These are phyloP conservation scores for Bradypodion ventrale DNA, from an alignment of 2,797 vertebrate species.

Conservation along the genomic window DNA sequence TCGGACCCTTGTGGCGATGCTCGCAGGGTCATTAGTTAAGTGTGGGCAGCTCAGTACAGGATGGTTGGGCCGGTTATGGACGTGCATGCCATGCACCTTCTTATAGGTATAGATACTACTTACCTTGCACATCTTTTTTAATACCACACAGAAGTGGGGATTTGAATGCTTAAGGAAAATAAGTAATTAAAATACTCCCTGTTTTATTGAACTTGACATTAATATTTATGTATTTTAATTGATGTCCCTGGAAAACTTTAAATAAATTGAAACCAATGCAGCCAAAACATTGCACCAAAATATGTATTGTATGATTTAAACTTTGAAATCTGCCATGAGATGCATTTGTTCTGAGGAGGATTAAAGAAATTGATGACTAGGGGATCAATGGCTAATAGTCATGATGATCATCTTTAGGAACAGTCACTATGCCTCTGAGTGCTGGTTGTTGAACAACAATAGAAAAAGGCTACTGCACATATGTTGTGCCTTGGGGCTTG, in stretches of 20 bases:
- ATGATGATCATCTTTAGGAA: not conserved
- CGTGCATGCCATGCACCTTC: too few species aligned
- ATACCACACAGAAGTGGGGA: not conserved
- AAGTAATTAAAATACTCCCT: not conserved
- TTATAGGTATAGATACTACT: too few species aligned
- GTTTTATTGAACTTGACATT: not conserved
- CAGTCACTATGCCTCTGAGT: not conserved
- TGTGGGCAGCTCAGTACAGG: too few species aligned
- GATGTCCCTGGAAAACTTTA: not conserved
- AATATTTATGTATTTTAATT: not conserved
- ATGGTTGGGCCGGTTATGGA: too few species aligned
- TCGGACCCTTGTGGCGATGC: too few species aligned
- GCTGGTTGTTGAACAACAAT: not conserved
- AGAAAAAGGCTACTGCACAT: too few species aligned
- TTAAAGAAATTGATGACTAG: not conserved
- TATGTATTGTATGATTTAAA: not conserved
- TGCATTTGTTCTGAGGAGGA: not conserved
- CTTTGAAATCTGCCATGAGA: not conserved
- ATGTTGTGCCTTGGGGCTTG: not conserved
- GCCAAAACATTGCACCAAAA: not conserved
- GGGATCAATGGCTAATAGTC: not conserved
- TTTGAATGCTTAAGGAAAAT: not conserved
- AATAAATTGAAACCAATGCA: not conserved
- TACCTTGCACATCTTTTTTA: not conserved
- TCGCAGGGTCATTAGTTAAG: too few species aligned